Evolutionary conservation across 2,888 invertebrate species (phyloP).

Genomic region (Leucoma salicis): DNA sequence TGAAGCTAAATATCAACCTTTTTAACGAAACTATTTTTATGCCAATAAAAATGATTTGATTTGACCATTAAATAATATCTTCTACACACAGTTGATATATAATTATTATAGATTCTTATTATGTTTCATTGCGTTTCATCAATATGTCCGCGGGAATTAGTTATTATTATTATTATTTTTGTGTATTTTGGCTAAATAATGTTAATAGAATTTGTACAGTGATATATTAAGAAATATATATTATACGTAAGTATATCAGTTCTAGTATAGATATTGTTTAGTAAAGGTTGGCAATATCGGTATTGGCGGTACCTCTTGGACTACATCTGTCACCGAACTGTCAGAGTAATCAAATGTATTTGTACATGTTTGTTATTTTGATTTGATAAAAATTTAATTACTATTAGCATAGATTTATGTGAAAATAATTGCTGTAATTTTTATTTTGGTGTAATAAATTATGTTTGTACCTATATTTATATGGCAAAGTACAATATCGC

Average conservation of each 20-base stretch:
- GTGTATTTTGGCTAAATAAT: conserved; percentile 30
- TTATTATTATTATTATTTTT: conserved; percentile 16
- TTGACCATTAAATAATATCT: no score
- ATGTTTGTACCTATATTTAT: conserved; percentile 4
- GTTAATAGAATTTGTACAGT: conserved; percentile 11
- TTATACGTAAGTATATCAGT: conserved; percentile 15
- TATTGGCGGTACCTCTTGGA: no score
- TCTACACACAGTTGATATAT: no score
- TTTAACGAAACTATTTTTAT: no score
- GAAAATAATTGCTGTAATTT: conserved; percentile 3
- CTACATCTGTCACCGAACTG: conserved; percentile 3
- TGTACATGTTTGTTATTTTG: conserved; percentile 9
- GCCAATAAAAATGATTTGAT: no score
- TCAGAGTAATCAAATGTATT: conserved; percentile 4
- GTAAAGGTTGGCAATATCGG: conserved; percentile 3
- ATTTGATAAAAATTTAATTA: background rate
- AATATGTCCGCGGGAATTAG: no score
- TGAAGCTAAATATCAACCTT: no score
- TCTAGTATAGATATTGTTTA: conserved; percentile 18
- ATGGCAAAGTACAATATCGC: conserved; percentile 8
- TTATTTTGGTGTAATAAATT: background rate
- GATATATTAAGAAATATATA: conserved; percentile 1
- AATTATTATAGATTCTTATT: no score
- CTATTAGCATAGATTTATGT: conserved; percentile 6
- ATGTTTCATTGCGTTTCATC: no score